Percentiles rank a stretch among this genome's conserved stretches.
Evolutionary conservation across 2,113 vertebrate species (phyloP).

Genomic region (Piliocolobus tephrosceles): DNA sequence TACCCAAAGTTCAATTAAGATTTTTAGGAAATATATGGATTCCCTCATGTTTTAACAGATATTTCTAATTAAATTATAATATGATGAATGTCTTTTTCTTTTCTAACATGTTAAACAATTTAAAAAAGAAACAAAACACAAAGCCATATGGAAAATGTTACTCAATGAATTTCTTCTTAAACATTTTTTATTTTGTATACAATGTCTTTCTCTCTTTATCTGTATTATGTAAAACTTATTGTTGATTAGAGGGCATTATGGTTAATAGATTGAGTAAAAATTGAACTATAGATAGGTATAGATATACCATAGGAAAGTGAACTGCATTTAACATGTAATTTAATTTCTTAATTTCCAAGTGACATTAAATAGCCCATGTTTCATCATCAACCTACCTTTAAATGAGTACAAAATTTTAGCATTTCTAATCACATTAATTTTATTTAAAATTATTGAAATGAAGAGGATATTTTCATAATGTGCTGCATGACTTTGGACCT

Average conservation of each 20-base stretch:
- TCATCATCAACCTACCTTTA: slow-evolving; percentile 63
- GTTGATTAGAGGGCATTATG: slow-evolving; percentile 1
- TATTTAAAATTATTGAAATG: slow-evolving; percentile 62
- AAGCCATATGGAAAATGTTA: neutral
- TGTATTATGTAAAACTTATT: slow-evolving; percentile 25
- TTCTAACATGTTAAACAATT: neutral
- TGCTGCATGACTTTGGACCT: slow-evolving; percentile 50
- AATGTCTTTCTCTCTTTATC: neutral
- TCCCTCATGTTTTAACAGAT: neutral
- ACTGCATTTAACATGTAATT: slow-evolving; percentile 54
- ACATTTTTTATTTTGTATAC: neutral
- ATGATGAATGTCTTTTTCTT: neutral
- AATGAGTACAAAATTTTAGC: slow-evolving; percentile 65
- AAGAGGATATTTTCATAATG: slow-evolving; percentile 62
- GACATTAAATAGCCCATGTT: slow-evolving; percentile 65
- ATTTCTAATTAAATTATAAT: neutral
- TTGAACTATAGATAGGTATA: slow-evolving; percentile 1
- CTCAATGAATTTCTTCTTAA: neutral
- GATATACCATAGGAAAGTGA: slow-evolving; percentile 62
- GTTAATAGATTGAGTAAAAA: slow-evolving; percentile 55
- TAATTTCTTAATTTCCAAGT: slow-evolving; percentile 61
- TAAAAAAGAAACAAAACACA: neutral
- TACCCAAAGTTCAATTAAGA: neutral
- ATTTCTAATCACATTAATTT: slow-evolving; percentile 70
- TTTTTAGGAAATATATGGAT: neutral